These are phyloP conservation scores for Lethenteron camtschaticum DNA, from an alignment of 2,113 vertebrate species.

Conservation along the genomic window DNA sequence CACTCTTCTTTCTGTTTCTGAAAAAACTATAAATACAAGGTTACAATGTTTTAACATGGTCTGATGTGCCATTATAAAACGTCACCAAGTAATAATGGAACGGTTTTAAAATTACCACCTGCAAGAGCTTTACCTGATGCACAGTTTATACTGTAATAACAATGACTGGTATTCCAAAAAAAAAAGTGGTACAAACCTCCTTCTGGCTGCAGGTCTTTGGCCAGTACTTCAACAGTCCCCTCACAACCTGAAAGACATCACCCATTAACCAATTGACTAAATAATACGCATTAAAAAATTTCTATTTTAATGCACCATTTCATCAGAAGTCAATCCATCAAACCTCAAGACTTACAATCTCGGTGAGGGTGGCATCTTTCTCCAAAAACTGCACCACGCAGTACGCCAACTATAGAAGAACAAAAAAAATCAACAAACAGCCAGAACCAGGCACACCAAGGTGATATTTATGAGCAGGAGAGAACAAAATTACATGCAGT, in stretches of 20 bases:
- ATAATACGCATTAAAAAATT: background rate
- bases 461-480: background rate
- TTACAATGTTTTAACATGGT: too few species aligned
- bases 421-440: constrained; percentile 12
- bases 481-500: background rate
- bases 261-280: background rate
- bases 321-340: background rate
- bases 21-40: too few species aligned
- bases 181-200: constrained; percentile 32
- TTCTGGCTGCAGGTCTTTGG: constrained; percentile 96
- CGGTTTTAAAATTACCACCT: too few species aligned
- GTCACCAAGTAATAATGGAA: too few species aligned
- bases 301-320: background rate
- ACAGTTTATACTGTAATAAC: too few species aligned
- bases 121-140: too few species aligned
- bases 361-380: constrained; percentile 83
- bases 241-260: constrained; percentile 43
- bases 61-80: too few species aligned
- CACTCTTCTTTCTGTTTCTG: too few species aligned
- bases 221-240: constrained; percentile 86
- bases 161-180: too few species aligned
- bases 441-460: constrained; percentile 6
- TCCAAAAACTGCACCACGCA: constrained; percentile 97
- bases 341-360: constrained; percentile 47
- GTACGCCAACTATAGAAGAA: constrained; percentile 60